phyloP scores from a whole-genome alignment of 2,113 vertebrate genomes.

The Brachypteracias leptosomus region DNA sequence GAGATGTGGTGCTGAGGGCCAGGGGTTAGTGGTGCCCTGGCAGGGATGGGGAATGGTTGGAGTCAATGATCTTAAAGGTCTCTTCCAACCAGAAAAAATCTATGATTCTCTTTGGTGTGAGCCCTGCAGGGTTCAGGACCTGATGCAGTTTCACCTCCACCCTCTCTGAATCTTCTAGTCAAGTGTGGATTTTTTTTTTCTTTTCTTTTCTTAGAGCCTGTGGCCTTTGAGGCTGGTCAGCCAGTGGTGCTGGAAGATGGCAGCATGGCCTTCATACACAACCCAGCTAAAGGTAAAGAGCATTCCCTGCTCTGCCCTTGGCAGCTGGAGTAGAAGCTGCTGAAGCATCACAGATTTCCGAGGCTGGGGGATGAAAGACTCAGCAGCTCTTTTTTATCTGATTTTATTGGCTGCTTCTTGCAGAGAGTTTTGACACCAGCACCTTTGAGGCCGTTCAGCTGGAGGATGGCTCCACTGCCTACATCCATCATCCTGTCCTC shows the following conservation, averaged over 20 bases:
- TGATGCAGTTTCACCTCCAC: not conserved
- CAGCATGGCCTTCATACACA: slow-evolving; percentile 79
- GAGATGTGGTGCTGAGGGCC: too few species aligned
- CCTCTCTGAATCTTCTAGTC: not conserved
- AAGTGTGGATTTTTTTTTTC: not conserved
- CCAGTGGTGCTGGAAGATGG: slow-evolving; percentile 81
- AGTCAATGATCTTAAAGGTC: too few species aligned
- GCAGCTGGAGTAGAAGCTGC: not conserved
- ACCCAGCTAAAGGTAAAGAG: slow-evolving; percentile 73
- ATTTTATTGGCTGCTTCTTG: not conserved
- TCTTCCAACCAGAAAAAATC: too few species aligned
- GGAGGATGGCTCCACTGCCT: slow-evolving; percentile 83
- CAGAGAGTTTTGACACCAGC: slow-evolving; percentile 76
- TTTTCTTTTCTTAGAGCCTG: slow-evolving; percentile 58
- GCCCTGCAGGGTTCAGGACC: not conserved
- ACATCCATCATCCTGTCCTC: slow-evolving; percentile 73
- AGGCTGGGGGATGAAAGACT: not conserved
- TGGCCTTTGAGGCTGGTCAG: slow-evolving; percentile 83
- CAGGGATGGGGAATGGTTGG: too few species aligned
- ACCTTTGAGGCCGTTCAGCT: slow-evolving; percentile 78
- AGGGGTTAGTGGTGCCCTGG: too few species aligned
- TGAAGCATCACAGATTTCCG: not conserved
- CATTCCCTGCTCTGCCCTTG: not conserved
- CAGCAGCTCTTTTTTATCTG: not conserved
- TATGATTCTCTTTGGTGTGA: not conserved